These are phyloP conservation scores for Lasius fuliginosus DNA, from an alignment of 2,888 invertebrate genomes.

Conservation along the genomic window DNA sequence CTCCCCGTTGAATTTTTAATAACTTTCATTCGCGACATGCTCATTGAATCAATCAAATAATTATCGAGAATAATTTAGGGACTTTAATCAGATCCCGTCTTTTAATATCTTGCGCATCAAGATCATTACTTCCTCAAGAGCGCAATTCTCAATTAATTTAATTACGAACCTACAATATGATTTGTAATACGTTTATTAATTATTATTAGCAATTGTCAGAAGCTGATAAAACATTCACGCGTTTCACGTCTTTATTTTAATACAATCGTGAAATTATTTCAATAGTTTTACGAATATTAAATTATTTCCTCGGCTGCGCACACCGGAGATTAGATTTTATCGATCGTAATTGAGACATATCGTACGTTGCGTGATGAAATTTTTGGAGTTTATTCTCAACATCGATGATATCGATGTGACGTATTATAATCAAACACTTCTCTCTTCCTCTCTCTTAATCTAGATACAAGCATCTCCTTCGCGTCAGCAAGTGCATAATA, in stretches of 20 bases:
- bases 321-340: conserved; percentile 3
- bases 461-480: conserved; percentile 34
- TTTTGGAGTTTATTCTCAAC: conserved; percentile 22
- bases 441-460: background rate
- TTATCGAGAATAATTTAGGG: conserved; percentile 2
- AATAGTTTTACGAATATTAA: background rate
- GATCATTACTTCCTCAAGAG: background rate
- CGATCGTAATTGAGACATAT: conserved; percentile 28
- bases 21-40: background rate
- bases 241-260: background rate
- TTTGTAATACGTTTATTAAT: background rate
- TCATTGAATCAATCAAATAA: background rate
- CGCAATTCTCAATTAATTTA: background rate
- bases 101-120: background rate
- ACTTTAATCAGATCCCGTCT: background rate
- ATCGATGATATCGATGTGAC: conserved; percentile 9
- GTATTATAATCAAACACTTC: conserved; percentile 33
- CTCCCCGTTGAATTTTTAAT: background rate
- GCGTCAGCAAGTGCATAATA: conserved; percentile 39
- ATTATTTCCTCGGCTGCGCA: background rate
- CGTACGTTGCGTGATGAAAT: background rate
- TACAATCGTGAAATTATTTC: background rate
- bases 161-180: background rate
- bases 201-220: background rate
- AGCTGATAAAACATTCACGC: background rate